These are phyloP conservation scores for Thelaira solivaga DNA, from an alignment of 2,888 invertebrate species.

Conservation along the genomic window DNA sequence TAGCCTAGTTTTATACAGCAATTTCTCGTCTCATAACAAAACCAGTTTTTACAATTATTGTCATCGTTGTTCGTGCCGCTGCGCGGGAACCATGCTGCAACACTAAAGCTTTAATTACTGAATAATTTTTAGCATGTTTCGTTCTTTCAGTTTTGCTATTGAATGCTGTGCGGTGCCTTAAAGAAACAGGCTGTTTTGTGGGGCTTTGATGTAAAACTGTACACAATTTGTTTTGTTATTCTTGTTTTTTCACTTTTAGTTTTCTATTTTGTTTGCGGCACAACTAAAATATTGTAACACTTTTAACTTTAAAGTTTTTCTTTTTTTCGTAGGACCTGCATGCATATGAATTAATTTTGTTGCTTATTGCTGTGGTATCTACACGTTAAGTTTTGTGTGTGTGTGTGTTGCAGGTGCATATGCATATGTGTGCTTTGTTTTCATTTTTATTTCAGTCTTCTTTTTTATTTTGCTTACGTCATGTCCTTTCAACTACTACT, in stretches of 20 bases:
- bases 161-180: neutral
- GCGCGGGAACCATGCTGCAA: slow-evolving; percentile 11
- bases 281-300: slow-evolving; percentile 45
- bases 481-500: neutral
- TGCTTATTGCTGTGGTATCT: slow-evolving; percentile 18
- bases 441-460: neutral
- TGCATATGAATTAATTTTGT: slow-evolving; percentile 50
- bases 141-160: too few species aligned
- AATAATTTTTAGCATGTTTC: neutral
- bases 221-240: slow-evolving; percentile 29
- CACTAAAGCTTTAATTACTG: slow-evolving; percentile 29
- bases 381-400: neutral
- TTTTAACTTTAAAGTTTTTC: slow-evolving; percentile 36
- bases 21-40: slow-evolving; percentile 33
- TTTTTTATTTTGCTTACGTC: neutral
- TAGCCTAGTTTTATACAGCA: slow-evolving; percentile 55
- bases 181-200: neutral
- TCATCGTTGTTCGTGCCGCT: slow-evolving; percentile 34
- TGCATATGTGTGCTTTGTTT: too few species aligned
- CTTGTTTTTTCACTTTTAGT: neutral
- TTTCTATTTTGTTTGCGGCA: slow-evolving; percentile 33
- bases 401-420: too few species aligned
- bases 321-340: slow-evolving; percentile 9
- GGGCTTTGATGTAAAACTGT: slow-evolving; percentile 6
- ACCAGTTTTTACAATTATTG: slow-evolving; percentile 30